phyloP scores from a whole-genome alignment of 2,797 vertebrate species.

The Vipera latastei region DNA sequence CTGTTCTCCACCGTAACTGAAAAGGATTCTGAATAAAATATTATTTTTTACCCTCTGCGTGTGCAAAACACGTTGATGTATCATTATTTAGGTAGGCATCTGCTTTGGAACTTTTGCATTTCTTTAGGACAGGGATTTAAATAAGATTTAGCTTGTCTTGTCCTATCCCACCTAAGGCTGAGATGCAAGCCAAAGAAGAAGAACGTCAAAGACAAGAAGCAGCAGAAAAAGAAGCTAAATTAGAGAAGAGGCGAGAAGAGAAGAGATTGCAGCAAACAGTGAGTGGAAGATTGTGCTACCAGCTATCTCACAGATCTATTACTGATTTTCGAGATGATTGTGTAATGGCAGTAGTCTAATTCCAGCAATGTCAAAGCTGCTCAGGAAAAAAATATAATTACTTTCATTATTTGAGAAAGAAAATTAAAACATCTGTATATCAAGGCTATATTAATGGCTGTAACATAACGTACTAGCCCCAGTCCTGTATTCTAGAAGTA shows the following conservation, averaged over 20 bases:
- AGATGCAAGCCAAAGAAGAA: conserved; percentile 83
- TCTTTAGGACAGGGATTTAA: not conserved
- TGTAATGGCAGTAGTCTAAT: not conserved
- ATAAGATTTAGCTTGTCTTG: conserved; percentile 19
- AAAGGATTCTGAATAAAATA: not conserved
- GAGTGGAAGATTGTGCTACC: conserved; percentile 11
- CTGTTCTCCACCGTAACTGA: not conserved
- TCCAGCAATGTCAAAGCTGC: not conserved
- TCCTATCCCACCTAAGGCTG: conserved; percentile 73
- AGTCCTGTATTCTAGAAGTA: not conserved
- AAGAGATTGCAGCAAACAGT: conserved; percentile 81
- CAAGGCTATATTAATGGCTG: not conserved
- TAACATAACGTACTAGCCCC: not conserved
- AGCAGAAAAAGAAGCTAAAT: conserved; percentile 77
- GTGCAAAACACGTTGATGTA: not conserved
- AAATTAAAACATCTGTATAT: not conserved
- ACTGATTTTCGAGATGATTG: not conserved
- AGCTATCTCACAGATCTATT: not conserved
- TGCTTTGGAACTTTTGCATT: conserved; percentile 6
- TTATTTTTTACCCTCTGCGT: not conserved
- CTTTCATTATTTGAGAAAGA: not conserved
- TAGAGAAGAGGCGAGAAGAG: conserved; percentile 78
- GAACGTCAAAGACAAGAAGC: conserved; percentile 76
- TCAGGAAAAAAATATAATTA: not conserved
- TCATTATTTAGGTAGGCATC: conserved; percentile 18